Conservation (phyloP, 2,888 invertebrate genomes). For the Branchellion lobata region DNA sequence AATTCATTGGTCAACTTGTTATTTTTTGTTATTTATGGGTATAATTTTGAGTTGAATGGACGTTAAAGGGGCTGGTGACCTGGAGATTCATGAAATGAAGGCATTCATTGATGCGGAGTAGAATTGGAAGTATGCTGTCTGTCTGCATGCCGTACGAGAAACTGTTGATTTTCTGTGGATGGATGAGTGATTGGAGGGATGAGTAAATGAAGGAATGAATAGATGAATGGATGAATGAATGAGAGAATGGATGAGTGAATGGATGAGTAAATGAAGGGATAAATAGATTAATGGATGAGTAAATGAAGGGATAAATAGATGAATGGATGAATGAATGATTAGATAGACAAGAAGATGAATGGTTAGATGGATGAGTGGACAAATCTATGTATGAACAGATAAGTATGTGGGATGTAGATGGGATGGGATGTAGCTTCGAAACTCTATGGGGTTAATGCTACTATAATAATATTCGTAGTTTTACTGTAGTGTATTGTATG, state of each 20-base stretch:
- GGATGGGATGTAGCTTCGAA: not conserved
- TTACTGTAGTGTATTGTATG: not conserved
- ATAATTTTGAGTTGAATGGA: no score
- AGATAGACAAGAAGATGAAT: no score
- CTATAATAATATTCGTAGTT: no score
- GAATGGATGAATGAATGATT: no score
- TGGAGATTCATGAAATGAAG: slow-evolving; percentile 79
- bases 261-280: no score
- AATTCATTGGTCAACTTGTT: no score
- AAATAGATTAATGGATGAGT: no score
- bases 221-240: not conserved
- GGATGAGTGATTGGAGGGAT: slow-evolving; percentile 75
- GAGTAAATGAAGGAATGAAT: slow-evolving; percentile 16
- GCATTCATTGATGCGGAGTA: slow-evolving; percentile 82
- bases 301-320: no score
- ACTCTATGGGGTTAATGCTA: no score
- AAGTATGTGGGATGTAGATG: not conserved
- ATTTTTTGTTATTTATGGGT: no score
- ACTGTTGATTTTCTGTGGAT: slow-evolving; percentile 66
- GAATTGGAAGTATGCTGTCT: slow-evolving; percentile 77
- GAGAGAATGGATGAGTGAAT: not conserved
- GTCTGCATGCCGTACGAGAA: slow-evolving; percentile 73
- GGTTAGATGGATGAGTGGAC: no score
- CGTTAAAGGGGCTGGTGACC: no score
- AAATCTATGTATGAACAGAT: not conserved